phyloP scores from a whole-genome alignment of 2,797 vertebrate species.

The Leptatherina wallacei region DNA sequence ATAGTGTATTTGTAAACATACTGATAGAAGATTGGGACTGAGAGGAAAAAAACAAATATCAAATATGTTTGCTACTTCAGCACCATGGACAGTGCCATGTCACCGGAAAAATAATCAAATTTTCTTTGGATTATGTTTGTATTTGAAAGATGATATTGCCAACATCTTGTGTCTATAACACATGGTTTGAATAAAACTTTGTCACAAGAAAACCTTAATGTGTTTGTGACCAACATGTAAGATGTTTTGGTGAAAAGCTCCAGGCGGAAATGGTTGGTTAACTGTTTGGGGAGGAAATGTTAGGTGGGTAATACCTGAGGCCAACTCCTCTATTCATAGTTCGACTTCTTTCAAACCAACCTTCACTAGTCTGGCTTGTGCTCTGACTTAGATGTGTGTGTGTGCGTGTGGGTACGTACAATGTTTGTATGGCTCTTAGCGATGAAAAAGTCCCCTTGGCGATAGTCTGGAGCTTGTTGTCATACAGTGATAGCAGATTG shows the following conservation, averaged over 20 bases:
- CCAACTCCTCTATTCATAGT: too few species aligned
- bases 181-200: not conserved
- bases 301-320: too few species aligned
- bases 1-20: not conserved
- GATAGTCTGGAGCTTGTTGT: constrained; percentile 98
- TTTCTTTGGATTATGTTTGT: not conserved
- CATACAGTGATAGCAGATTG: constrained; percentile 96
- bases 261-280: too few species aligned
- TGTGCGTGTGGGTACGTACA: constrained; percentile 82
- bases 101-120: not conserved
- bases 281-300: too few species aligned
- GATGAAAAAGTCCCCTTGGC: constrained; percentile 97
- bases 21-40: not conserved
- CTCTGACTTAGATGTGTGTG: not conserved
- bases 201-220: not conserved
- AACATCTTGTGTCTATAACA: too few species aligned
- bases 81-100: constrained; percentile 4
- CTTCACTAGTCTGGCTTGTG: too few species aligned
- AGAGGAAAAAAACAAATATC: not conserved
- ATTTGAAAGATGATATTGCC: not conserved
- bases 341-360: too few species aligned
- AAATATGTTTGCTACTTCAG: constrained; percentile 8
- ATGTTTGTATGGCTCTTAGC: constrained; percentile 93
- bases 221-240: too few species aligned
- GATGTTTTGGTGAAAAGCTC: too few species aligned